These are phyloP conservation scores for Anagyrus pseudococci DNA, from an alignment of 2,888 invertebrate genomes.

Conservation along the genomic window DNA sequence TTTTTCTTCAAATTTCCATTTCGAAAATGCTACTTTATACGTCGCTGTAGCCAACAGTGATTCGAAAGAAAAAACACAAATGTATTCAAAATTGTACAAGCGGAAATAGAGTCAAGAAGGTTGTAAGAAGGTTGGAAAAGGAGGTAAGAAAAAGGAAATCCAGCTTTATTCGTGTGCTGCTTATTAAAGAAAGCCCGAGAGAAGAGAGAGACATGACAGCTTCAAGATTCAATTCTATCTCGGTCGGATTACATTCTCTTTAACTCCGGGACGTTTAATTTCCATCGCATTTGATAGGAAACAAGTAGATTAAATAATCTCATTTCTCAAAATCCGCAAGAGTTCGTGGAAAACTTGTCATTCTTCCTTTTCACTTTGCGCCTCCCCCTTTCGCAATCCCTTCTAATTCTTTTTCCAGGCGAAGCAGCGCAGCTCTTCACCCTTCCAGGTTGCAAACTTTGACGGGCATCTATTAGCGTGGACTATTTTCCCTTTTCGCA, in stretches of 20 bases:
- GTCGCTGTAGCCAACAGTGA: background rate
- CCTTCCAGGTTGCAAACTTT: background rate
- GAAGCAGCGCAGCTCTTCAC: no score
- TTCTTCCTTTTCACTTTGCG: no score
- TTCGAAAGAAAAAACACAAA: background rate
- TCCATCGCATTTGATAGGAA: slow-evolving; percentile 47
- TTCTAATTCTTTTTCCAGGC: no score
- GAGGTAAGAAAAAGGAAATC: background rate
- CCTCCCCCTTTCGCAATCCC: no score
- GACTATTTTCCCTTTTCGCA: background rate
- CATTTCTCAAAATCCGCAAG: slow-evolving; percentile 44
- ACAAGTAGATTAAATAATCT: slow-evolving; percentile 52
- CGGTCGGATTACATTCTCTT: slow-evolving; percentile 41
- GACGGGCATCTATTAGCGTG: background rate
- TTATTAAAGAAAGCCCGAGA: slow-evolving; percentile 23
- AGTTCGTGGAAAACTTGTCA: background rate
- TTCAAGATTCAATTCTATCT: slow-evolving; percentile 30
- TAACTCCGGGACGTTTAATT: slow-evolving; percentile 46
- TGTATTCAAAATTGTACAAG: no score
- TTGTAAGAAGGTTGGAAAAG: background rate
- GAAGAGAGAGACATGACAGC: slow-evolving; percentile 6
- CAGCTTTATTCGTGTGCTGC: slow-evolving; percentile 6
- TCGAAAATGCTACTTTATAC: no score
- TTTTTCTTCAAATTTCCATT: no score
- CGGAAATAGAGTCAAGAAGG: no score